phyloP scores from a whole-genome alignment of 2,888 invertebrate genomes.

The Macrophya alboannulata region DNA sequence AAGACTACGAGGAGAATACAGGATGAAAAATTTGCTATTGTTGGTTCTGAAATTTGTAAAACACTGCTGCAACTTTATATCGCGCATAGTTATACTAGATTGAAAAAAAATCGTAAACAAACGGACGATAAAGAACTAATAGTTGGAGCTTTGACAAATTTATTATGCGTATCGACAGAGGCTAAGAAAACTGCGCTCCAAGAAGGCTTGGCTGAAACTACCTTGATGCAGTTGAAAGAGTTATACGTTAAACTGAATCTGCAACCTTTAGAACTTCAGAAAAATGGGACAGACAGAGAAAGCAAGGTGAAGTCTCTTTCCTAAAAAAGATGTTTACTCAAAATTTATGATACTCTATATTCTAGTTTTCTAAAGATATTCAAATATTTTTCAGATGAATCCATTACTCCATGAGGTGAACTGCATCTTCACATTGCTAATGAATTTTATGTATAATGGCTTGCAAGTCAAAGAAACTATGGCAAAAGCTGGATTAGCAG shows the following conservation, averaged over 20 bases:
- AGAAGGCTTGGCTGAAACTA: constrained; percentile 77
- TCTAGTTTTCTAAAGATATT: background rate
- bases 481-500: constrained; percentile 82
- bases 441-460: constrained; percentile 83
- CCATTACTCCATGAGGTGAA: constrained; percentile 83
- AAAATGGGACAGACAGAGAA: constrained; percentile 78
- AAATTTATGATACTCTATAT: background rate
- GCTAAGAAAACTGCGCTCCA: constrained; percentile 80
- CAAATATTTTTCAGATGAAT: constrained; percentile 71
- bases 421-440: constrained; percentile 82
- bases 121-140: constrained; percentile 78
- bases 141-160: constrained; percentile 78
- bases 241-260: constrained; percentile 80
- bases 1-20: constrained; percentile 46
- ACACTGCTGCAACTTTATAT: constrained; percentile 80
- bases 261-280: constrained; percentile 80
- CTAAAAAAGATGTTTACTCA: background rate
- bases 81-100: constrained; percentile 75
- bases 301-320: constrained; percentile 71
- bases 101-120: constrained; percentile 72
- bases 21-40: constrained; percentile 59
- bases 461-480: constrained; percentile 82
- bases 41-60: constrained; percentile 80
- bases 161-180: constrained; percentile 80
- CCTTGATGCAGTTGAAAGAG: constrained; percentile 80